Conservation (phyloP, 2,888 invertebrate genomes). For the Drosophila putrida region DNA sequence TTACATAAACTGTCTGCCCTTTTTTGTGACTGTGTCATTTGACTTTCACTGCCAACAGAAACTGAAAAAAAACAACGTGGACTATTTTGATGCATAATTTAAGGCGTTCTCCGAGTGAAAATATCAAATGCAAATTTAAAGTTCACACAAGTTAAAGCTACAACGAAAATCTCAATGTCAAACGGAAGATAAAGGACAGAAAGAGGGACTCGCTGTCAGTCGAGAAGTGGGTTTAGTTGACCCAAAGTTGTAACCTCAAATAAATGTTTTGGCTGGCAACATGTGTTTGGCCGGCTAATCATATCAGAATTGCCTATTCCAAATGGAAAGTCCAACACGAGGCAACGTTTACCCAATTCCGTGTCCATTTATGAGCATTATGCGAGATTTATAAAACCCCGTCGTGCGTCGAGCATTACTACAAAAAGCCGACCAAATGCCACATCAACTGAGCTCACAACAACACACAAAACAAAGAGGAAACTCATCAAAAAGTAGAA, state of each 20-base stretch:
- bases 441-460: slow-evolving; percentile 22
- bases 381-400: slow-evolving; percentile 63
- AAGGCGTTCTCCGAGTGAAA: slow-evolving; percentile 33
- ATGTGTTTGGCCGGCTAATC: slow-evolving; percentile 54
- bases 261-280: slow-evolving; percentile 49
- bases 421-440: slow-evolving; percentile 43
- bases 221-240: slow-evolving; percentile 38
- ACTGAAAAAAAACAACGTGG: slow-evolving; percentile 26
- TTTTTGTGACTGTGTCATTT: slow-evolving; percentile 40
- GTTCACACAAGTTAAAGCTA: slow-evolving; percentile 33
- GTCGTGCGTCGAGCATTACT: slow-evolving; percentile 16
- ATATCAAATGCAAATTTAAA: slow-evolving; percentile 58
- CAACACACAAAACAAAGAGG: background rate
- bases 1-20: slow-evolving; percentile 13
- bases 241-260: slow-evolving; percentile 63
- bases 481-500: background rate
- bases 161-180: slow-evolving; percentile 20
- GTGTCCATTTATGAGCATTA: slow-evolving; percentile 63
- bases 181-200: background rate
- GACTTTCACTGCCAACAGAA: slow-evolving; percentile 53
- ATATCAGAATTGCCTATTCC: slow-evolving; percentile 44
- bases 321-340: slow-evolving; percentile 24
- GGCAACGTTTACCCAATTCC: slow-evolving; percentile 47
- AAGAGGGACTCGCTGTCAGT: background rate
- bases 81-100: slow-evolving; percentile 73